phyloP scores from a whole-genome alignment of 2,888 invertebrate genomes.

The Endomychus coccineus region DNA sequence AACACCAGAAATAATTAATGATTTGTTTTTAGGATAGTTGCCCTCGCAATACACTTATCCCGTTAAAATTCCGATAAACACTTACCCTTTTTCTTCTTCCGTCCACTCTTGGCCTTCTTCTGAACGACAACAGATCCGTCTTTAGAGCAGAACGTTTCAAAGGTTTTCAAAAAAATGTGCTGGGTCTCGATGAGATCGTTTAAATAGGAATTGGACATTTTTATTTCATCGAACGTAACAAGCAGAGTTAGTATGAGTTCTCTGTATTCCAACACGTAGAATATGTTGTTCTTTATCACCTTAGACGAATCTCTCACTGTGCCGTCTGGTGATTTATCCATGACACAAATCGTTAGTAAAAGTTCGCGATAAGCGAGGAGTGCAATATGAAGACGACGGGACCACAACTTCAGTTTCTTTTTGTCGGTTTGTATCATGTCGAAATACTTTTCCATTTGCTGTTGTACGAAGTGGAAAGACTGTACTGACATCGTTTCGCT shows the following conservation, averaged over 20 bases:
- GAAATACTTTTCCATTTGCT: constrained; percentile 77
- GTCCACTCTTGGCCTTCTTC: constrained; percentile 50
- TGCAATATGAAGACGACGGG: constrained; percentile 76
- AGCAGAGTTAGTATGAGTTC: constrained; percentile 79
- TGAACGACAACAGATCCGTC: constrained; percentile 62
- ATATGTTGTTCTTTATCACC: constrained; percentile 83
- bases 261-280: constrained; percentile 90
- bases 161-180: constrained; percentile 85
- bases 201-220: constrained; percentile 78
- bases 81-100: constrained; percentile 47
- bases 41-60: too few relatives aligned
- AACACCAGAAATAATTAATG: too few relatives aligned
- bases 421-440: constrained; percentile 83
- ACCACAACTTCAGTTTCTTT: constrained; percentile 75
- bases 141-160: constrained; percentile 65
- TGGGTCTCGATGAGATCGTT: constrained; percentile 83
- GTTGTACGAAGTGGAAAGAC: constrained; percentile 91
- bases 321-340: constrained; percentile 69
- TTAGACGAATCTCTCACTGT: constrained; percentile 71
- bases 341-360: constrained; percentile 69
- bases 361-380: constrained; percentile 76
- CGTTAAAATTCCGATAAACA: constrained; percentile 13
- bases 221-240: constrained; percentile 73
- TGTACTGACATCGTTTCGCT: constrained; percentile 90
- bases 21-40: too few relatives aligned